These are phyloP conservation scores for Protophormia terraenovae DNA, from an alignment of 2,888 invertebrate genomes.

Conservation along the genomic window DNA sequence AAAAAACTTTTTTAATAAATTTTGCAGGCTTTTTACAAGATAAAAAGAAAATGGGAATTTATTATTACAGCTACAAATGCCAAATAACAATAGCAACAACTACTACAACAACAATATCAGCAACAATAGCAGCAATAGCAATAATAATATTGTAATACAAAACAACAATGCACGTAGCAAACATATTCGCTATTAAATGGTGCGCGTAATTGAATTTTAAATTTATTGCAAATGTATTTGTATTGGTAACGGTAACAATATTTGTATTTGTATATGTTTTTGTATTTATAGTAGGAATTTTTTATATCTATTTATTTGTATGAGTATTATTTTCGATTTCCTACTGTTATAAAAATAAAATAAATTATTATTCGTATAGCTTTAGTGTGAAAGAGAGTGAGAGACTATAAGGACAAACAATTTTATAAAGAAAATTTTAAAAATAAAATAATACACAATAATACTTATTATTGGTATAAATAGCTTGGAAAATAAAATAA, in stretches of 20 bases:
- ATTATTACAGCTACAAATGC: background rate
- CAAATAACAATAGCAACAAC: background rate
- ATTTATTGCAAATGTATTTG: conserved; percentile 40
- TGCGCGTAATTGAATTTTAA: conserved; percentile 53
- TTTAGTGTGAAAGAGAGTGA: background rate
- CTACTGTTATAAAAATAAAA: background rate
- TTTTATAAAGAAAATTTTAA: background rate
- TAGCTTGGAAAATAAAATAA: background rate
- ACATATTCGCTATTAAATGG: conserved; percentile 50
- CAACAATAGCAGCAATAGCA: background rate
- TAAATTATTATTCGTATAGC: background rate
- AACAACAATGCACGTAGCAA: conserved; percentile 15
- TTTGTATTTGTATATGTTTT: background rate
- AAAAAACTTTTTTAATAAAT: background rate
- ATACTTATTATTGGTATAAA: background rate
- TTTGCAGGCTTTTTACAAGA: background rate
- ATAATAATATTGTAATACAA: background rate
- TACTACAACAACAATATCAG: background rate
- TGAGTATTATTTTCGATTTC: conserved; percentile 5
- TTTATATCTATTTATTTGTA: background rate
- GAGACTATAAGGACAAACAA: background rate
- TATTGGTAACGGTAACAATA: background rate
- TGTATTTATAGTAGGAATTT: background rate
- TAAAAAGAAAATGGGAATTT: background rate
- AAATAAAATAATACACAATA: background rate